phyloP scores from a whole-genome alignment of 1,140 invertebrate genomes.

The Planococcus citri region DNA sequence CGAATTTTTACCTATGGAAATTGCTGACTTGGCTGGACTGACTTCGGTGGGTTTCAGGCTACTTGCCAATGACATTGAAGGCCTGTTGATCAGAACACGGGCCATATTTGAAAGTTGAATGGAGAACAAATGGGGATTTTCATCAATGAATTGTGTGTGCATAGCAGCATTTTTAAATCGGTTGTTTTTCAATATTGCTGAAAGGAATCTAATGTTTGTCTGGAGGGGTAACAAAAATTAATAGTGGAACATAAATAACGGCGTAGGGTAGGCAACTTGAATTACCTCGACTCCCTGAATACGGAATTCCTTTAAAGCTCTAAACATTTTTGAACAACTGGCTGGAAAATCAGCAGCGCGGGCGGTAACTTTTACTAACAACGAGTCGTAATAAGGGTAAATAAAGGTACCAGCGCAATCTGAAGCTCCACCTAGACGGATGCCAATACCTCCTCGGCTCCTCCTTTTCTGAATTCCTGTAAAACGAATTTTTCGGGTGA shows the following conservation, averaged over 20 bases:
- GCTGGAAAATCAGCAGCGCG: conserved; percentile 79
- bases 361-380: conserved; percentile 95
- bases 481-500: conserved; percentile 12
- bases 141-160: conserved; percentile 98
- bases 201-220: conserved; percentile 96
- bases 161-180: conserved; percentile 88
- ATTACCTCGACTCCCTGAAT: conserved; percentile 89
- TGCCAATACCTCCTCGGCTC: conserved; percentile 98
- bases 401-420: conserved; percentile 95
- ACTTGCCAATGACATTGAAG: conserved; percentile 86
- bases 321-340: conserved; percentile 90
- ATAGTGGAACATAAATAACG: background rate
- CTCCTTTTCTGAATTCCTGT: conserved; percentile 74
- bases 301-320: conserved; percentile 89
- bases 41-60: conserved; percentile 74
- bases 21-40: conserved; percentile 67
- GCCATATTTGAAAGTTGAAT: conserved; percentile 76
- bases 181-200: conserved; percentile 92
- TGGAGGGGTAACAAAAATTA: conserved; percentile 32
- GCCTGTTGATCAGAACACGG: conserved; percentile 89
- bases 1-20: conserved; percentile 58
- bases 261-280: background rate
- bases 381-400: conserved; percentile 95
- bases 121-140: conserved; percentile 91
- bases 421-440: conserved; percentile 89